Evolutionary conservation across 2,888 invertebrate genomes (phyloP), one percentile per base, ranked within the genome.

Genomic region (Rhagonycha lutea): DNA sequence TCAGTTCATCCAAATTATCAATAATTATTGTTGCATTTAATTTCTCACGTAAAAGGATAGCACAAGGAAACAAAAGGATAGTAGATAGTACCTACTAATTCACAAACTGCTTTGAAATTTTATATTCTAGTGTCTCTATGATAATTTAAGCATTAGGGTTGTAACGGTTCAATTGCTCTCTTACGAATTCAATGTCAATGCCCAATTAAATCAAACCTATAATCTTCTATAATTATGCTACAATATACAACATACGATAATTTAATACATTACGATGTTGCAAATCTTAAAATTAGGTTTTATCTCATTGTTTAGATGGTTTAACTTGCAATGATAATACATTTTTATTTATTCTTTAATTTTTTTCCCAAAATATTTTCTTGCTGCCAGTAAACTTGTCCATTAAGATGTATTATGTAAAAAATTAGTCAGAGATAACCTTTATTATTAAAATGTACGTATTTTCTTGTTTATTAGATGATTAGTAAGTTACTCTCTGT

Each of bases 111-210:
- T 28, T 28, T 28, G 28, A 28, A 9, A 28, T 28, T 28, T n/a
- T n/a, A n/a, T n/a, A n/a, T n/a, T n/a, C n/a, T n/a, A 28, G 9
- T 28, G 28, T 28, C 9, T 28, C 2, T 9, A 28, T 28, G 8
- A 28, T 28, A 28, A 61, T 61, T 14, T 61, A 3, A 14, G 18
- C 9, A 61, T 61, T 63, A n/a, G 69, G 75, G 72, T 77, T 77
- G 74, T 14, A 24, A 63, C 14, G 77, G 77, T 73, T 77, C 77
- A 75, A 10, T 62, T 68, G 61, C 7, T 70, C 77, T 68, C 47
- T 23, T 72, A 72, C 74, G 69, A 75, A 69, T 63, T 47, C 73
- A 73, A 75, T 78, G 77, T 78, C 77, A 78, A 78, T 78, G 77
- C 62, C 77, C 77, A 73, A 63, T 61, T 75, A 75, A 78, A 75